Percentiles rank a stretch among this genome's conserved stretches.
These are phyloP conservation scores for Belonocnema kinseyi DNA, from an alignment of 1,140 invertebrate species.

Conservation along the genomic window DNA sequence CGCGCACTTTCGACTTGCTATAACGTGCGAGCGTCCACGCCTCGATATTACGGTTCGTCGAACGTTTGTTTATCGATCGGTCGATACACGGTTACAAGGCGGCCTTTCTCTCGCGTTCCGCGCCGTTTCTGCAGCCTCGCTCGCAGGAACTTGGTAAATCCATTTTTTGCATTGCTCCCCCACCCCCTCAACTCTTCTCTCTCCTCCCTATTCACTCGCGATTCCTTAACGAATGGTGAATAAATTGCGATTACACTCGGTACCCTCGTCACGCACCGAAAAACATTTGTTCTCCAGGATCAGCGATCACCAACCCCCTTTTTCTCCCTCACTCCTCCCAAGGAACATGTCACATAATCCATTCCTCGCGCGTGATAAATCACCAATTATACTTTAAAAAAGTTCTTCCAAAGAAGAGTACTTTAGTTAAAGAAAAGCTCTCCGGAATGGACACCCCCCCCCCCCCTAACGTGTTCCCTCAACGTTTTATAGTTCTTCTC, in stretches of 20 bases:
- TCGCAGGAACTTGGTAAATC: conserved; percentile 49
- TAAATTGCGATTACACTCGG: conserved; percentile 31
- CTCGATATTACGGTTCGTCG: conserved; percentile 46
- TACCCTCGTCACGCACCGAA: conserved; percentile 25
- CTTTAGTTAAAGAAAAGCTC: no score
- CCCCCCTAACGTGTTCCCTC: no score
- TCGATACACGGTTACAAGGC: conserved; percentile 42
- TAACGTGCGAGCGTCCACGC: conserved; percentile 36
- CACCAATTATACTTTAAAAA: background rate
- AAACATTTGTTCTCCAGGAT: background rate
- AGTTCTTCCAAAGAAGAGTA: background rate
- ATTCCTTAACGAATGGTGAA: conserved; percentile 28
- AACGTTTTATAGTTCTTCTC: no score
- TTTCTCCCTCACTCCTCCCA: background rate
- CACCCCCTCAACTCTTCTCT: conserved; percentile 21
- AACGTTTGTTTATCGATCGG: conserved; percentile 52
- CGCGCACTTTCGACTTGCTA: background rate
- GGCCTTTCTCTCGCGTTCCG: conserved; percentile 53
- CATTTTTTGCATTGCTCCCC: conserved; percentile 43
- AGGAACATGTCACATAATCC: background rate
- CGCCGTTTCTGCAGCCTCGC: conserved; percentile 41
- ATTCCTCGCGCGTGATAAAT: background rate
- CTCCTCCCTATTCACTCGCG: conserved; percentile 31
- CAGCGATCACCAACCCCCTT: background rate
- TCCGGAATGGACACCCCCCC: no score